Evolutionary conservation across 2,113 vertebrate species (phyloP), one percentile per base, ranked within the genome.

Genomic region (Sorex araneus): DNA sequence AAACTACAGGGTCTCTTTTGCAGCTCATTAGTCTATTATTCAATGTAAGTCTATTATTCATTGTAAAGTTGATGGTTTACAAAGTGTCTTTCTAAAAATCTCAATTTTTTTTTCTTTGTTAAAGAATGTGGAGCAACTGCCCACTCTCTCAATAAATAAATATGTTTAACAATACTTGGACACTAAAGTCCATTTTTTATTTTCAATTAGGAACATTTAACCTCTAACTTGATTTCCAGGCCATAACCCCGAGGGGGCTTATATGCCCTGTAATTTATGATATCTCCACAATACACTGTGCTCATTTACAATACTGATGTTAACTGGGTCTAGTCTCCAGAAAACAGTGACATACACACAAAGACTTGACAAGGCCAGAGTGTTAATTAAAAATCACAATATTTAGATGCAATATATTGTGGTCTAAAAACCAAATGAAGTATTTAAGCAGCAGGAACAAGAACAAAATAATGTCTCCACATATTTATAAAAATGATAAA

Each of bases 71-170:
- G 75, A 27, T 63, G 36, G 23, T 76, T 85, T 43, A 36, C 12
- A 50, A 84, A 94, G 18, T 84, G 10, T 89, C 27, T 64, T 95
- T 91, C 32, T 69, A 86, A 95, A 93, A 81, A 71, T 27, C 27
- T 79, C 77, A 84, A 18, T 54, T 57, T 87, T 64, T 87, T 64
- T 27, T 27, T 64, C 19, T 91, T 43, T 82, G 88, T 89, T 85
- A 73, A 67, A 92, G 50, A 47, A 71, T 64, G 76, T 75, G 66
- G 25, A 92, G 9, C 7, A 93, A 87, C 28, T 78, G 25, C 69
- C 82, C 27, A 73, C 25, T 76, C 36, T 34, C 27, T 27, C 15
- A 57, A 54, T 6, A 84, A 90, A 57, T 47, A 84, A 90, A n/a
- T 70, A 79, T 18, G 10, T 81, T 30, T 92, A 91, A 92, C 2